Evolutionary conservation across 2,797 vertebrate species (phyloP).

Genomic region (Anabas testudineus): DNA sequence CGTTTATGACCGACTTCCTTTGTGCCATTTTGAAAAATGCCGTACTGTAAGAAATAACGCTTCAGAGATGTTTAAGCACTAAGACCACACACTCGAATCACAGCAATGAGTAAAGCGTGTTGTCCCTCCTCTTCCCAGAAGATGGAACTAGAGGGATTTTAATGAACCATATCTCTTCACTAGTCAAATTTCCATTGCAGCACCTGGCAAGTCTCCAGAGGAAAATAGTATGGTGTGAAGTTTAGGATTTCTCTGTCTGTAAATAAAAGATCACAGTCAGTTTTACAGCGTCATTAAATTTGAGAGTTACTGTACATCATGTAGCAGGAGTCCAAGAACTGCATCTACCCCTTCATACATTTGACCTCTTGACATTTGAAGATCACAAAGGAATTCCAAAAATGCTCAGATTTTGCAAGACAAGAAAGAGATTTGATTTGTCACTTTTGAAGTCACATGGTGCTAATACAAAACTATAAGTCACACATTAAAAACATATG

Average conservation of each 20-base stretch:
- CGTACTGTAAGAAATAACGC: background rate
- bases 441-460: background rate
- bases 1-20: conserved; percentile 3
- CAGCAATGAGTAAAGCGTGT: background rate
- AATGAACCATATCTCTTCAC: background rate
- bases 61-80: background rate
- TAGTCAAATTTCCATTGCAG: conserved; percentile 26
- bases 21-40: conserved; percentile 10
- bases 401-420: conserved; percentile 44
- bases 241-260: conserved; percentile 24
- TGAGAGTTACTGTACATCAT: conserved; percentile 12
- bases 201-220: conserved; percentile 10
- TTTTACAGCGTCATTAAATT: background rate
- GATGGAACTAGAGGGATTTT: conserved; percentile 63
- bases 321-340: conserved; percentile 28
- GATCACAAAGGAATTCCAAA: conserved; percentile 52
- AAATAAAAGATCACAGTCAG: conserved; percentile 32
- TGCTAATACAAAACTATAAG: conserved; percentile 3
- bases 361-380: conserved; percentile 57
- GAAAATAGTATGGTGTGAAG: conserved; percentile 19
- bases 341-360: conserved; percentile 24
- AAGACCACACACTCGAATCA: background rate
- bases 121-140: conserved; percentile 52
- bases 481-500: background rate
- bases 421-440: conserved; percentile 5